A percentile compares a stretch with the other conserved stretches of the same genome.
Conservation (phyloP, 1,140 invertebrate genomes). For the Apis mellifera region DNA sequence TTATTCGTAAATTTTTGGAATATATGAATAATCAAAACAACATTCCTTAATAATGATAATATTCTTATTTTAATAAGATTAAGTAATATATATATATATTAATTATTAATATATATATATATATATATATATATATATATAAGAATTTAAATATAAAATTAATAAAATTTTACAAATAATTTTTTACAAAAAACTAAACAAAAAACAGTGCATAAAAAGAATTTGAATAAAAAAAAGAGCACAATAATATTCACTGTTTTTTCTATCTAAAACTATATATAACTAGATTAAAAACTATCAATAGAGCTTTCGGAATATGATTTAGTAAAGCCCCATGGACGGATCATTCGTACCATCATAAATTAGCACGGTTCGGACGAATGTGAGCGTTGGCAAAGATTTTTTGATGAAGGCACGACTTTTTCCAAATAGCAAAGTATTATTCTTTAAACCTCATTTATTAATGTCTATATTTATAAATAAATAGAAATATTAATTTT, state of each 20-base stretch:
- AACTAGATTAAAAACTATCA: conserved; percentile 64
- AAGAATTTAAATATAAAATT: conserved; percentile 10
- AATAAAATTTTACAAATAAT: conserved; percentile 23
- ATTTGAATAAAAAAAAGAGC: conserved; percentile 31
- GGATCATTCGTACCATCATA: conserved; percentile 74
- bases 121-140: background rate
- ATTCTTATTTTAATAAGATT: conserved; percentile 15
- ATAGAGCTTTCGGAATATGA: conserved; percentile 76
- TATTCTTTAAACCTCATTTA: conserved; percentile 41
- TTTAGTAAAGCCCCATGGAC: conserved; percentile 78
- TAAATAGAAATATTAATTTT: background rate
- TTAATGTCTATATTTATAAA: background rate
- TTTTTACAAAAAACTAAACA: conserved; percentile 18
- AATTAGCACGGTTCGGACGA: conserved; percentile 76
- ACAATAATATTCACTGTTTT: conserved; percentile 26
- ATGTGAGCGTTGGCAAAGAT: conserved; percentile 67
- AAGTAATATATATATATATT: background rate
- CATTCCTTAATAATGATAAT: background rate
- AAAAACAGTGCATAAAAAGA: conserved; percentile 33
- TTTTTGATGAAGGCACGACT: conserved; percentile 68
- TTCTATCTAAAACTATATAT: conserved; percentile 44
- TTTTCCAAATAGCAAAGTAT: conserved; percentile 53
- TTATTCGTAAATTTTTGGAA: background rate
- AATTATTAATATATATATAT: background rate
- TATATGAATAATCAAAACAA: background rate